Evolutionary conservation across 1,140 invertebrate species (phyloP).

Genomic region (Calephelis virginiensis): DNA sequence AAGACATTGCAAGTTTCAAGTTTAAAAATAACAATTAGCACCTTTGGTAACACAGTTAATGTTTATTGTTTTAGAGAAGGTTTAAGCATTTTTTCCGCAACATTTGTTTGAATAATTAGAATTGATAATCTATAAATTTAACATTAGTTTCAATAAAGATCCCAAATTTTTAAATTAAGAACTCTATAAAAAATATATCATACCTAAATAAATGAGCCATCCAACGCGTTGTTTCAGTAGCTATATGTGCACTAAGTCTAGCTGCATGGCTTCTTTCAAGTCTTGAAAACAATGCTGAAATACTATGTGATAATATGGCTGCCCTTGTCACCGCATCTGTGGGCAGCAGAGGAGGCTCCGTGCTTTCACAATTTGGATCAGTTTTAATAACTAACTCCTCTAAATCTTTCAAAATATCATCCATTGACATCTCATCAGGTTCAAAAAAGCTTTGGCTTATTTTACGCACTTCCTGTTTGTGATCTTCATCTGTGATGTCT

Average conservation of each 20-base stretch:
- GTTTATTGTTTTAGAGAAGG: too few relatives aligned
- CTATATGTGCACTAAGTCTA: constrained; percentile 84
- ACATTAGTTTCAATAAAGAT: too few relatives aligned
- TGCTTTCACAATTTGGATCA: constrained; percentile 61
- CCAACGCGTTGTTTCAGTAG: constrained; percentile 88
- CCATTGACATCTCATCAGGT: constrained; percentile 66
- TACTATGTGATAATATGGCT: constrained; percentile 85
- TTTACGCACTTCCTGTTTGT: constrained; percentile 57
- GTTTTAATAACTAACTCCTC: constrained; percentile 66
- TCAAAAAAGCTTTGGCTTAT: constrained; percentile 67
- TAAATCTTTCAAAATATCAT: constrained; percentile 69
- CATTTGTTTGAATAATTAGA: too few relatives aligned
- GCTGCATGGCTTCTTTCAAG: constrained; percentile 85
- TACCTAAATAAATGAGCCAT: constrained; percentile 89
- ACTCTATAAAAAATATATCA: constrained; percentile 17
- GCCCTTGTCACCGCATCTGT: constrained; percentile 80
- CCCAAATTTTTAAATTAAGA: too few relatives aligned
- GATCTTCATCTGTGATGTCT: constrained; percentile 55
- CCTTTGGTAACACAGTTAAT: too few relatives aligned
- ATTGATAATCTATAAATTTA: too few relatives aligned
- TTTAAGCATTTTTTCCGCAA: too few relatives aligned
- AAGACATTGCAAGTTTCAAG: too few relatives aligned
- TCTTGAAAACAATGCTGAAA: constrained; percentile 86
- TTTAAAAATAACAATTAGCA: too few relatives aligned
- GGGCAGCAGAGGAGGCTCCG: constrained; percentile 60